Percentiles rank a stretch among this genome's conserved stretches.
Evolutionary conservation across 2,113 vertebrate genomes (phyloP).

Genomic region (Psittacus erithacus): DNA sequence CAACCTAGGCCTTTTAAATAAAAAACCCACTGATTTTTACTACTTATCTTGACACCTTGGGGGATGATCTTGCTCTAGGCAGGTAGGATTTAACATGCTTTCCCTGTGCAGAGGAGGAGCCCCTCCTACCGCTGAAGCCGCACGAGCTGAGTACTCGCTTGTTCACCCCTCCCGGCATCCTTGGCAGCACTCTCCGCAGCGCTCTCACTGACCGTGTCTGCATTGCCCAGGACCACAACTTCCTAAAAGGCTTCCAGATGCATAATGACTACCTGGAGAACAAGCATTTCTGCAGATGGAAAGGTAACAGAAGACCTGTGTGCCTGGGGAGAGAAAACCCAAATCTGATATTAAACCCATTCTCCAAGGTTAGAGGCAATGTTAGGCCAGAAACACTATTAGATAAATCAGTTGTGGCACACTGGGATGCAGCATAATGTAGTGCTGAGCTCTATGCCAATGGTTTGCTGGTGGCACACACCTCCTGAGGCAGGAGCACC

Average conservation of each 20-base stretch:
- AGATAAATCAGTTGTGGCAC: neutral
- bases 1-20: neutral
- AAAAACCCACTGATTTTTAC: neutral
- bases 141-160: conserved; percentile 54
- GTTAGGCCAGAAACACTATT: neutral
- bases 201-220: conserved; percentile 65
- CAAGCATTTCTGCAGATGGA: conserved; percentile 69
- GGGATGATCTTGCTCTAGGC: neutral
- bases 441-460: neutral
- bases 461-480: neutral
- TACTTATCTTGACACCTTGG: neutral
- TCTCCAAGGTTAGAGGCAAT: neutral
- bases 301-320: conserved; percentile 51
- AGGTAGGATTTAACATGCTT: neutral
- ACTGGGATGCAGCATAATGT: fast-evolving
- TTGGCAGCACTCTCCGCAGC: conserved; percentile 42
- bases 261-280: conserved; percentile 67
- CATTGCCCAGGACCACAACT: conserved; percentile 63
- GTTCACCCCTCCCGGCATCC: conserved; percentile 4
- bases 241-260: conserved; percentile 73
- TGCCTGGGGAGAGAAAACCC: too few relatives aligned
- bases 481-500: neutral
- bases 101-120: conserved; percentile 51
- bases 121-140: neutral
- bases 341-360: fast-evolving